Conservation (phyloP, 1,140 invertebrate genomes). For the Melitaea cinxia region DNA sequence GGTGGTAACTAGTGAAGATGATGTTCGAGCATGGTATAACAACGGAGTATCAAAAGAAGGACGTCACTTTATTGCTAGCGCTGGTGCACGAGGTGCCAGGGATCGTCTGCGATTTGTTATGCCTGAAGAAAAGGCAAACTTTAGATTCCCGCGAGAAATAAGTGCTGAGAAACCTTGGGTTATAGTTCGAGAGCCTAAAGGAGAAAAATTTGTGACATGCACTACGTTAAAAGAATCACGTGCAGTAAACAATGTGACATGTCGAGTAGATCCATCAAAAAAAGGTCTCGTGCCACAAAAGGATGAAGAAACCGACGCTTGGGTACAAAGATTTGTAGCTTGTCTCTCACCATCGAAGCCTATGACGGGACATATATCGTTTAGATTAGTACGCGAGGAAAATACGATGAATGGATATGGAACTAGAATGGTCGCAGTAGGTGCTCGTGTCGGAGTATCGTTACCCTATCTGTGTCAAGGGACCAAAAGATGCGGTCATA, state of each 20-base stretch:
- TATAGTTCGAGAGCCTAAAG: conserved; percentile 87
- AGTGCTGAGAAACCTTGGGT: conserved; percentile 89
- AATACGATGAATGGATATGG: conserved; percentile 61
- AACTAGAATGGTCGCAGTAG: conserved; percentile 81
- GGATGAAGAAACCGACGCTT: conserved; percentile 85
- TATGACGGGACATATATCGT: conserved; percentile 89
- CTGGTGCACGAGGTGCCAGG: conserved; percentile 86
- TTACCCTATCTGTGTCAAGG: conserved; percentile 90
- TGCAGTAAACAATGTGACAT: conserved; percentile 90
- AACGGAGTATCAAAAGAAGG: conserved; percentile 83
- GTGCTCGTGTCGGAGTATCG: conserved; percentile 88
- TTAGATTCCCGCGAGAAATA: conserved; percentile 86
- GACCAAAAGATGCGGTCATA: conserved; percentile 81
- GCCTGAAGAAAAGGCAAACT: conserved; percentile 84
- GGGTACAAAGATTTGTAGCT: conserved; percentile 87
- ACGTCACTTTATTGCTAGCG: conserved; percentile 87
- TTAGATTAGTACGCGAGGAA: conserved; percentile 85
- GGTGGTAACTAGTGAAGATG: conserved; percentile 84
- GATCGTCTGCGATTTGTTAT: conserved; percentile 86
- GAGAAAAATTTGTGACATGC: conserved; percentile 89
- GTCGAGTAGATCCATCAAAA: conserved; percentile 85
- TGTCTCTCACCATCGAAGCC: conserved; percentile 83
- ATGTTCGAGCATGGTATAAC: conserved; percentile 87
- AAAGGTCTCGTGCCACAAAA: conserved; percentile 86
- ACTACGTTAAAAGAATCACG: conserved; percentile 89